Conservation (phyloP, 2,888 invertebrate genomes). For the Beris chalybata region DNA sequence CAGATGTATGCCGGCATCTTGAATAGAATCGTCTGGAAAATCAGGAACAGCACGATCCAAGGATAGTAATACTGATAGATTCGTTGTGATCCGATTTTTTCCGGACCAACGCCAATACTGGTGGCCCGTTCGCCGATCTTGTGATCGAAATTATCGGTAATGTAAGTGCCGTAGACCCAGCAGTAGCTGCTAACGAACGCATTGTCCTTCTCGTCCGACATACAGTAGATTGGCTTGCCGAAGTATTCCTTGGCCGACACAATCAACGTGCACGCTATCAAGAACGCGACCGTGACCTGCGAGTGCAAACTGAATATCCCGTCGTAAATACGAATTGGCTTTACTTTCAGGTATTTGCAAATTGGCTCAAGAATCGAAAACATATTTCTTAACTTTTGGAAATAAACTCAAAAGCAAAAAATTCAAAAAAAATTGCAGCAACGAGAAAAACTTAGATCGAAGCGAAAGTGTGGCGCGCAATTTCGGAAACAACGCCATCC, state of each 20-base stretch:
- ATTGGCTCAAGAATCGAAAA: slow-evolving; percentile 69
- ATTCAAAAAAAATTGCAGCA: too few species aligned
- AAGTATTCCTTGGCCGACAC: slow-evolving; percentile 83
- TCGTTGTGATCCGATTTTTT: slow-evolving; percentile 55
- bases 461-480: too few species aligned
- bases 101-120: slow-evolving; percentile 51
- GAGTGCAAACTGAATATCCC: slow-evolving; percentile 75
- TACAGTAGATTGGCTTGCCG: slow-evolving; percentile 81
- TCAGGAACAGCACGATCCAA: slow-evolving; percentile 52
- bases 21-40: slow-evolving; percentile 50
- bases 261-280: slow-evolving; percentile 72
- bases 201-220: slow-evolving; percentile 59
- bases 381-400: too few species aligned
- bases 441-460: too few species aligned
- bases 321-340: slow-evolving; percentile 73
- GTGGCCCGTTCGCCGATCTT: slow-evolving; percentile 56
- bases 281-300: slow-evolving; percentile 69
- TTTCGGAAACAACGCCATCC: too few species aligned
- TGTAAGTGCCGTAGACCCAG: slow-evolving; percentile 77
- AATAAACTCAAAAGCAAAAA: too few species aligned
- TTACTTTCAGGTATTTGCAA: slow-evolving; percentile 62
- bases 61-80: slow-evolving; percentile 53
- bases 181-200: slow-evolving; percentile 74
- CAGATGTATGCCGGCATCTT: slow-evolving; percentile 52
- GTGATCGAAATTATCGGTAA: slow-evolving; percentile 45